A percentile compares a stretch with the other conserved stretches of the same genome.
Evolutionary conservation across 2,888 invertebrate species (phyloP).

Genomic region (Hirudinaria manillensis): DNA sequence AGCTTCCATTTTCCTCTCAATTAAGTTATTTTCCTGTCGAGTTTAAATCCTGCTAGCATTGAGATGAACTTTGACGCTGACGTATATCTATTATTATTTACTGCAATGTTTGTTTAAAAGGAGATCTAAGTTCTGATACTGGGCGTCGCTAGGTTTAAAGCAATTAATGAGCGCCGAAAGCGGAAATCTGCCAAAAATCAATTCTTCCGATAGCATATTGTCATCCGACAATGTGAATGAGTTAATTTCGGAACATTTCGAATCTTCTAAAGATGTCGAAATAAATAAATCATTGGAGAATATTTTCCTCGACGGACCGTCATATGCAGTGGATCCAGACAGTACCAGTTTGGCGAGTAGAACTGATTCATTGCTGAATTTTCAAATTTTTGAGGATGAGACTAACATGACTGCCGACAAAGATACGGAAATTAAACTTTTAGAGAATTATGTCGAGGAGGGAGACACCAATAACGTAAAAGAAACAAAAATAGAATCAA

Average conservation of each 20-base stretch:
- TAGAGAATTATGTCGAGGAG: neutral
- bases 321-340: constrained; percentile 34
- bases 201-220: constrained; percentile 15
- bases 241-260: neutral
- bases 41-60: no score
- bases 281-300: constrained; percentile 38
- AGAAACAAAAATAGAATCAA: no score
- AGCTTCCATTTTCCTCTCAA: no score
- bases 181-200: constrained; percentile 3
- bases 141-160: no score
- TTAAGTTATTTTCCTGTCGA: no score
- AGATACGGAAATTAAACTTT: neutral
- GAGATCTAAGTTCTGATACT: no score
- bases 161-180: neutral
- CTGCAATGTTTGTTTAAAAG: no score
- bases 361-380: neutral
- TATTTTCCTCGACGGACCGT: constrained; percentile 37
- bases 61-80: no score
- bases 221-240: neutral
- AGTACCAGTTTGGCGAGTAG: constrained; percentile 24
- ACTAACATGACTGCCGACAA: neutral
- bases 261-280: neutral
- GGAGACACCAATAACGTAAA: no score
- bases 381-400: constrained; percentile 3
- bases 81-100: no score